These are phyloP conservation scores for Mandrillus leucophaeus DNA, from an alignment of 2,113 vertebrate species.

Conservation along the genomic window DNA sequence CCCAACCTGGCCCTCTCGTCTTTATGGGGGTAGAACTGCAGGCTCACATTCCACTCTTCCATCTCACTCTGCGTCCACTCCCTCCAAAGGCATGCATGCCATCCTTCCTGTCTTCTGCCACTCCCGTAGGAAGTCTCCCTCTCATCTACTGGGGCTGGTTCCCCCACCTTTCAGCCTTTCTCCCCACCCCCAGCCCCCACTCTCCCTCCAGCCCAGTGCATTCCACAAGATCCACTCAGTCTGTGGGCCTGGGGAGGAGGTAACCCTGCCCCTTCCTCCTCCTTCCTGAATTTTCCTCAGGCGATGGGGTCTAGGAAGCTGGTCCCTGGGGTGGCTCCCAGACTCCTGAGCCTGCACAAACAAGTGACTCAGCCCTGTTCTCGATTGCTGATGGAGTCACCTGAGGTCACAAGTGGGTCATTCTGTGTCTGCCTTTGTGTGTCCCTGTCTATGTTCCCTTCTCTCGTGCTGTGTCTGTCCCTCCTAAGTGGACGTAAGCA, in stretches of 20 bases:
- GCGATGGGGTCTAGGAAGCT: neutral
- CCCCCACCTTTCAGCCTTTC: neutral
- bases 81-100: neutral
- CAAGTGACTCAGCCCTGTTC: neutral
- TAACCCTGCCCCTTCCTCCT: neutral
- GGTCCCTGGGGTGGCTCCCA: neutral
- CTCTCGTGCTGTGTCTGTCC: neutral
- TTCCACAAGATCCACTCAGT: neutral
- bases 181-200: neutral
- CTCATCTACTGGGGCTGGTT: neutral
- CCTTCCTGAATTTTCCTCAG: neutral
- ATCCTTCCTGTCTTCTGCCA: neutral
- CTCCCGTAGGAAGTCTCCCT: neutral
- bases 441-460: neutral
- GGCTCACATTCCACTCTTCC: neutral
- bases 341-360: neutral
- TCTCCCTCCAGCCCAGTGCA: neutral
- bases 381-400: neutral
- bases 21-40: neutral
- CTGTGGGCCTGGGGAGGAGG: neutral
- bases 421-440: neutral
- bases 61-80: neutral
- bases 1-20: neutral
- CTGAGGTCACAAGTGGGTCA: neutral
- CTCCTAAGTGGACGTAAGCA: neutral